These are phyloP conservation scores for Selenia dentaria DNA, from an alignment of 2,888 invertebrate genomes.

Conservation along the genomic window DNA sequence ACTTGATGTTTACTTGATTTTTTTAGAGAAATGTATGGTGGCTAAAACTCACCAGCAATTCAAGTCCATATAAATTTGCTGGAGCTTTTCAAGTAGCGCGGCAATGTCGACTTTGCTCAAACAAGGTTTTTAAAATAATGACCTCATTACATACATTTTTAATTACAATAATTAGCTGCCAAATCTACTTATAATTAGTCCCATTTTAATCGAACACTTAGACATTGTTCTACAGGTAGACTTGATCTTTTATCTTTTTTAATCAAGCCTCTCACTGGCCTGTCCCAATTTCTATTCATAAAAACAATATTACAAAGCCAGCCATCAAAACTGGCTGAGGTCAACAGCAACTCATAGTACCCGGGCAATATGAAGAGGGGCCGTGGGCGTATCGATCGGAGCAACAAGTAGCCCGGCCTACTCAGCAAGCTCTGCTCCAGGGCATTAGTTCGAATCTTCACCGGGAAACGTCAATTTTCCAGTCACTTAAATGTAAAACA, in stretches of 20 bases:
- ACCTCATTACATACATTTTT: no score
- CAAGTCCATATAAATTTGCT: no score
- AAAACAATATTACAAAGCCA: constrained; percentile 20
- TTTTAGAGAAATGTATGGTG: no score
- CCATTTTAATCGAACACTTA: not conserved
- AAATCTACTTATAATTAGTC: no score
- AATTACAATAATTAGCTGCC: no score
- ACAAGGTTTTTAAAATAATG: no score
- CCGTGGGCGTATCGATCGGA: constrained; percentile 56
- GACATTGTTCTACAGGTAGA: not conserved
- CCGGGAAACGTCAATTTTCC: constrained; percentile 11
- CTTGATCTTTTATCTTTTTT: not conserved
- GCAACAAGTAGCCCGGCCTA: constrained; percentile 59
- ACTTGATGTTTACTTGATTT: no score
- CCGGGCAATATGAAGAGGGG: constrained; percentile 51
- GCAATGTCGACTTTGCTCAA: no score
- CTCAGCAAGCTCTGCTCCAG: constrained; percentile 19
- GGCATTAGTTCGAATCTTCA: constrained; percentile 16
- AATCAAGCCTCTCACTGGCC: constrained; percentile 3
- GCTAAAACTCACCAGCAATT: no score
- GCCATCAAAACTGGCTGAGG: constrained; percentile 27
- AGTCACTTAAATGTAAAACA: no score
- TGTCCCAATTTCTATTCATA: constrained; percentile 8
- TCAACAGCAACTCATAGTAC: constrained; percentile 44
- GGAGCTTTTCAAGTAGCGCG: no score